These are phyloP conservation scores for Otolemur garnettii DNA, from an alignment of 2,113 vertebrate species.

Conservation along the genomic window DNA sequence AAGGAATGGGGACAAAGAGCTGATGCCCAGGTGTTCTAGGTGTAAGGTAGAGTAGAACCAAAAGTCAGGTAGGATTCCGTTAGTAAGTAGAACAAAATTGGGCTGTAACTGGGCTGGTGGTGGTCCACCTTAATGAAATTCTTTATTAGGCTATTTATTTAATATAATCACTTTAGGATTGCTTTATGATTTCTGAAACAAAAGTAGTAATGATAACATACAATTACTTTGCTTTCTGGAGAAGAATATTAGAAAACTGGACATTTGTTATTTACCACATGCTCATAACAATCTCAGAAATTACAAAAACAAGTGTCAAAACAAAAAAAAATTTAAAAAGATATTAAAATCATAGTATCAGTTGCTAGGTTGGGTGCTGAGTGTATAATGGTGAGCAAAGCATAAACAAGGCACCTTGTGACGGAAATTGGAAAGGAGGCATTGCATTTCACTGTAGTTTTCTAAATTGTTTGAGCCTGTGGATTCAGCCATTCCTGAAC, in stretches of 20 bases:
- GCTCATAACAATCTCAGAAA: neutral
- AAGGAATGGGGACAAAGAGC: neutral
- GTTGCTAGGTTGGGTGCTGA: neutral
- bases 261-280: neutral
- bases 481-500: neutral
- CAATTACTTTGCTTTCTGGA: neutral
- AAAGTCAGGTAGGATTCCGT: neutral
- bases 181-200: slow-evolving; percentile 16
- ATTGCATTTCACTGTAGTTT: neutral
- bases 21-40: neutral
- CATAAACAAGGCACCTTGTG: neutral
- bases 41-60: neutral
- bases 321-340: neutral
- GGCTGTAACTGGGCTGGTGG: neutral
- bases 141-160: neutral
- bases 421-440: neutral
- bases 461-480: neutral
- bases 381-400: neutral
- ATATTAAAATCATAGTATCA: neutral
- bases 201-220: neutral
- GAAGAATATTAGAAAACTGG: neutral
- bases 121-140: neutral
- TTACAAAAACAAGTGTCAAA: neutral
- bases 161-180: neutral
- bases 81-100: neutral